phyloP scores from a whole-genome alignment of 1,140 invertebrate species.

The Ridgeia piscesae region DNA sequence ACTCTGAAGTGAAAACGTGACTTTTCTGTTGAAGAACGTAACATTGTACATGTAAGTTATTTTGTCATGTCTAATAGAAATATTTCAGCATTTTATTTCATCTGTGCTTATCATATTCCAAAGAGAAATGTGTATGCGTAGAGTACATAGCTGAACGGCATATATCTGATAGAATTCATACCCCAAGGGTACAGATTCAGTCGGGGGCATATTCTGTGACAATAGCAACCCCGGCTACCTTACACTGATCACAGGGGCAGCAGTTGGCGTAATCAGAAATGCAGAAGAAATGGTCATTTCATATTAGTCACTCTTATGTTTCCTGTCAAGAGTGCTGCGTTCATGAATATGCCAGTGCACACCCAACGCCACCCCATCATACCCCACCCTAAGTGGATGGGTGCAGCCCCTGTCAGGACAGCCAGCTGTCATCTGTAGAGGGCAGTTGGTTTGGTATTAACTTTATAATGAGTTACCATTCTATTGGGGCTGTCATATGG shows the following conservation, averaged over 20 bases:
- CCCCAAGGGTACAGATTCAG: no score
- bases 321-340: not conserved
- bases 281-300: not conserved
- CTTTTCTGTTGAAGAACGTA: no score
- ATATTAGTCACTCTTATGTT: not conserved
- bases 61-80: no score
- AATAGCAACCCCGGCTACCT: not conserved
- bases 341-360: not conserved
- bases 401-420: not conserved
- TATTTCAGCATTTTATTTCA: no score
- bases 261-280: not conserved
- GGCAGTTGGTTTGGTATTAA: not conserved
- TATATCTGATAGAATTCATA: no score
- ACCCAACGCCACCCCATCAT: not conserved
- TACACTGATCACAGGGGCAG: not conserved
- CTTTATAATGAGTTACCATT: not conserved
- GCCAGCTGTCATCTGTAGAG: not conserved
- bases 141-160: no score
- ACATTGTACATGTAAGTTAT: no score
- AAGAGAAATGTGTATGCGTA: no score
- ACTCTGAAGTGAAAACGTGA: no score
- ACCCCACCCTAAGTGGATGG: not conserved
- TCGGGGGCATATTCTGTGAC: no score
- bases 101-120: no score
- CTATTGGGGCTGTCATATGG: not conserved